Percentiles rank a stretch among this genome's conserved stretches.
Conservation (phyloP, 2,888 invertebrate species). For the Drosophila leonis region DNA sequence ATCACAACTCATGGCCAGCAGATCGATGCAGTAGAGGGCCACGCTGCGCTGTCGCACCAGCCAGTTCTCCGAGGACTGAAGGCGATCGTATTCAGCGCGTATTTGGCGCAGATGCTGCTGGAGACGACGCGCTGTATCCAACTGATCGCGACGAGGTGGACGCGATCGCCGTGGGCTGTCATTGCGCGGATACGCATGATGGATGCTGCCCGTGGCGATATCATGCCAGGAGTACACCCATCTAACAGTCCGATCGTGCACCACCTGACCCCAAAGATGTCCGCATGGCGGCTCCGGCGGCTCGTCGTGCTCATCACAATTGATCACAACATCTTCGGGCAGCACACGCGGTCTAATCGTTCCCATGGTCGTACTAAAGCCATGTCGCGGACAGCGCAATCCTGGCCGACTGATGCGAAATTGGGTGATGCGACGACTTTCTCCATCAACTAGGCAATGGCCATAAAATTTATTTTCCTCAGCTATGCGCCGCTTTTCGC, state of each 20-base stretch:
- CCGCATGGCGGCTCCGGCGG: constrained; percentile 26
- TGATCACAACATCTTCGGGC: constrained; percentile 35
- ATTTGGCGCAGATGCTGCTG: background rate
- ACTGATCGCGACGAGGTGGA: background rate
- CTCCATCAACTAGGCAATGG: constrained; percentile 24
- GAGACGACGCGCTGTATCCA: constrained; percentile 31
- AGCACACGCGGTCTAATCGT: constrained; percentile 16
- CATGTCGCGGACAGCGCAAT: background rate
- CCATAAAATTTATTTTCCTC: background rate
- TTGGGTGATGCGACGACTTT: background rate
- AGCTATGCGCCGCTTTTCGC: background rate
- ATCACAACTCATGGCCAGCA: constrained; percentile 10
- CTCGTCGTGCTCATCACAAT: constrained; percentile 6
- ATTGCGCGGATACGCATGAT: background rate
- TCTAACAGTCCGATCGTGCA: constrained; percentile 22
- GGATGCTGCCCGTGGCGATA: background rate
- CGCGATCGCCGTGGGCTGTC: background rate
- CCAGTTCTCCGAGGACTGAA: background rate
- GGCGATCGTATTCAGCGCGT: background rate
- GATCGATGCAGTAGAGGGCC: constrained; percentile 41
- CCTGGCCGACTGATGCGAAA: constrained; percentile 17
- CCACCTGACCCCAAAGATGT: constrained; percentile 20
- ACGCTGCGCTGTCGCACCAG: constrained; percentile 23
- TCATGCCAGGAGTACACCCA: constrained; percentile 37
- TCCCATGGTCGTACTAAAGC: constrained; percentile 10